Percentiles rank a stretch among this genome's conserved stretches.
These are phyloP conservation scores for Girardinichthys multiradiatus DNA, from an alignment of 2,113 vertebrate genomes.

Conservation along the genomic window DNA sequence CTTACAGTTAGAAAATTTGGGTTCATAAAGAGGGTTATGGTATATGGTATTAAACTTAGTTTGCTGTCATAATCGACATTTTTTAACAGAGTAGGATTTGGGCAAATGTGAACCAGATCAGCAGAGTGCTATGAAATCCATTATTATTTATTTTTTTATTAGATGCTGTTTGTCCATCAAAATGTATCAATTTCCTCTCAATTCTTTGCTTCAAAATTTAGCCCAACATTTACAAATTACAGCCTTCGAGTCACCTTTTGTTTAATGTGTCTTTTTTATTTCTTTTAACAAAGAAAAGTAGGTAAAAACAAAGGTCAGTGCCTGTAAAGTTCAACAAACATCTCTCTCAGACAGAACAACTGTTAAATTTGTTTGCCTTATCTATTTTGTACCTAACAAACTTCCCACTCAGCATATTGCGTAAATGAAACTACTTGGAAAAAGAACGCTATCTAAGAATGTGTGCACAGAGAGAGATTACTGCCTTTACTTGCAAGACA, in stretches of 20 bases:
- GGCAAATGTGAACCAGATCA: no score
- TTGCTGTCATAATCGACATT: no score
- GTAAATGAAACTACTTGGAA: neutral
- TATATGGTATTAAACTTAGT: no score
- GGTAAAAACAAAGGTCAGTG: neutral
- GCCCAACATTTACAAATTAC: no score
- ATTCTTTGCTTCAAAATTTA: neutral
- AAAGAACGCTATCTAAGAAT: neutral
- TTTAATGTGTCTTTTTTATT: neutral
- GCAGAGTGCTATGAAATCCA: no score
- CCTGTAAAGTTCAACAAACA: neutral
- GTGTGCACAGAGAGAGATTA: neutral
- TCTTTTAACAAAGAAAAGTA: neutral
- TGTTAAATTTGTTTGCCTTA: neutral
- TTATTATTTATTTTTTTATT: neutral
- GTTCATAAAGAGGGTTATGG: no score
- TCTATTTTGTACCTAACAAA: neutral
- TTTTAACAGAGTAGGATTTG: no score
- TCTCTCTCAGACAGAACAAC: neutral
- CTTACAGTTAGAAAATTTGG: neutral
- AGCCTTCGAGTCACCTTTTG: no score
- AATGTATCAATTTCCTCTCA: neutral
- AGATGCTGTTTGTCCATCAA: neutral
- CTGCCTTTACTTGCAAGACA: constrained; percentile 6
- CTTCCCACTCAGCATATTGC: neutral